Conservation (phyloP, 2,797 vertebrate genomes). For the Chelon labrosus region DNA sequence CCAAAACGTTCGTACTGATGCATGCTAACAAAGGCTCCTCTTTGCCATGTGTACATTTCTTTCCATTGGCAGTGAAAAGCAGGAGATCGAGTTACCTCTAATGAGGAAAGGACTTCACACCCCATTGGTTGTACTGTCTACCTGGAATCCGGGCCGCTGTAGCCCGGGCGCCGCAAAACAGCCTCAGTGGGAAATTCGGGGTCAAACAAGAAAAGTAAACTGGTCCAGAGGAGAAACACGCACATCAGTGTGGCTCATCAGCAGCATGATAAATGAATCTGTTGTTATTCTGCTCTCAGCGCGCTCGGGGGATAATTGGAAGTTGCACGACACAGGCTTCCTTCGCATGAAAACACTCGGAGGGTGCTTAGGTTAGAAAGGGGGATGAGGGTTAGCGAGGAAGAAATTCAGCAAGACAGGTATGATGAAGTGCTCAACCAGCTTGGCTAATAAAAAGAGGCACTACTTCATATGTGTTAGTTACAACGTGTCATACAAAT, state of each 20-base stretch:
- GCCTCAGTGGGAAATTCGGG: slow-evolving; percentile 10
- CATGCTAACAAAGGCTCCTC: slow-evolving; percentile 60
- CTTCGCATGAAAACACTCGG: slow-evolving; percentile 14
- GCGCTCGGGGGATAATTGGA: slow-evolving; percentile 26
- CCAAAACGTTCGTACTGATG: slow-evolving; percentile 47
- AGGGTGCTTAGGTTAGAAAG: slow-evolving; percentile 27
- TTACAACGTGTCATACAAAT: slow-evolving; percentile 12
- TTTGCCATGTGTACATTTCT: slow-evolving; percentile 57
- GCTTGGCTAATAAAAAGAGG: neutral
- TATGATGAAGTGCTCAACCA: neutral
- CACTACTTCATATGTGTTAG: neutral
- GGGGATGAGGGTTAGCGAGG: slow-evolving; percentile 8
- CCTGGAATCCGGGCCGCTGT: slow-evolving; percentile 61
- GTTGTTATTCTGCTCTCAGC: slow-evolving; percentile 26
- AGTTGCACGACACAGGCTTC: slow-evolving; percentile 20
- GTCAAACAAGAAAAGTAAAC: slow-evolving; percentile 5
- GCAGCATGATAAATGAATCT: slow-evolving; percentile 43
- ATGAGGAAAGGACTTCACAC: slow-evolving; percentile 71
- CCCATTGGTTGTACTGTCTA: slow-evolving; percentile 62
- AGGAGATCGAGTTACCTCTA: slow-evolving; percentile 69
- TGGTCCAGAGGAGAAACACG: neutral
- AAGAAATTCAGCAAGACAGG: slow-evolving; percentile 13
- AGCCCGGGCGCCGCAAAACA: neutral
- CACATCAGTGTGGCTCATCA: neutral
- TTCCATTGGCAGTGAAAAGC: slow-evolving; percentile 54